Conservation (phyloP, 2,113 vertebrate species). For the Solea senegalensis region DNA sequence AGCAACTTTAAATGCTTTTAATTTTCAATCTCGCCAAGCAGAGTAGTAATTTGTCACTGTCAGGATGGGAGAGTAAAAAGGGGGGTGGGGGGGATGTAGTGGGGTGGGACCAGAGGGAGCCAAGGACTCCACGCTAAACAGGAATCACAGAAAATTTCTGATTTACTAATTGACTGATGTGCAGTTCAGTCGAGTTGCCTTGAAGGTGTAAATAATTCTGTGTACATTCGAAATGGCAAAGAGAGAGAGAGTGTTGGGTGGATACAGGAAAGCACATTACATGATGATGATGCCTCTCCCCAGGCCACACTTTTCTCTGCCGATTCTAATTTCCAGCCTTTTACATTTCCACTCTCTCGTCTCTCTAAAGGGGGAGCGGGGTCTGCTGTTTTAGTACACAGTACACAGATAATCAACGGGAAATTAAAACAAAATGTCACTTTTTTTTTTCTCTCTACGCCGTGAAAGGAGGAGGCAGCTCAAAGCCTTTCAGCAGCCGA, state of each 20-base stretch:
- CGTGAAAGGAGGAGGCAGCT: constrained; percentile 44
- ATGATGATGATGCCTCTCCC: constrained; percentile 59
- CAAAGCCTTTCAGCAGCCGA: constrained; percentile 44
- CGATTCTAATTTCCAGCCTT: constrained; percentile 70
- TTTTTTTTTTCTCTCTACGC: constrained; percentile 38
- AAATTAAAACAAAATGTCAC: constrained; percentile 77
- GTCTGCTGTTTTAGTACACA: constrained; percentile 69
- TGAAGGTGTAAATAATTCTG: constrained; percentile 99
- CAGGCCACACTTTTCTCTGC: constrained; percentile 69
- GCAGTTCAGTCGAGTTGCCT: constrained; percentile 94
- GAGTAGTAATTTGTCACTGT: constrained; percentile 99
- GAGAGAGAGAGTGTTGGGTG: constrained; percentile 65
- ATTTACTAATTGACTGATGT: constrained; percentile 99
- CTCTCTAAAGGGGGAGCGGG: constrained; percentile 58
- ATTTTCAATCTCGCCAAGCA: constrained; percentile 99
- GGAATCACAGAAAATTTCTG: constrained; percentile 99
- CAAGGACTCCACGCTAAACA: constrained; percentile 96
- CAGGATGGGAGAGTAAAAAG: constrained; percentile 97
- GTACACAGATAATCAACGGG: constrained; percentile 72
- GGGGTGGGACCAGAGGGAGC: constrained; percentile 85
- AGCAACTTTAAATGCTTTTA: constrained; percentile 99
- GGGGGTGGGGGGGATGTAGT: constrained; percentile 58
- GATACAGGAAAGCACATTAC: constrained; percentile 74
- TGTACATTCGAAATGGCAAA: constrained; percentile 87
- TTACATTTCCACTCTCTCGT: constrained; percentile 36